Percentiles rank a stretch among this genome's conserved stretches.
Conservation (phyloP, 2,888 invertebrate species). For the Himalopsyche anomala region DNA sequence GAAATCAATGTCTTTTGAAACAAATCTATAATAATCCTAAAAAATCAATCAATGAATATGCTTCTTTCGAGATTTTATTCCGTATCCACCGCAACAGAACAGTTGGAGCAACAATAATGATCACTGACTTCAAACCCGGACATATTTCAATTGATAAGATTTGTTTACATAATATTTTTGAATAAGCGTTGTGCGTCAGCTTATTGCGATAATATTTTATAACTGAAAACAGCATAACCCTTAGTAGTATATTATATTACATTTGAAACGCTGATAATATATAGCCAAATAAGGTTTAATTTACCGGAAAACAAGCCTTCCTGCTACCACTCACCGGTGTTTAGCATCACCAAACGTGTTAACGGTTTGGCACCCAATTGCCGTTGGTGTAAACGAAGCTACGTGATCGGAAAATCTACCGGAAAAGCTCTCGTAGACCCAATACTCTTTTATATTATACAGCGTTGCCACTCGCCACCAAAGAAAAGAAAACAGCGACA, state of each 20-base stretch:
- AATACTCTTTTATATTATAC: not conserved
- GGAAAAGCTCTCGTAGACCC: conserved; percentile 37
- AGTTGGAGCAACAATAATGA: too few species aligned
- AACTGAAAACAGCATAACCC: too few species aligned
- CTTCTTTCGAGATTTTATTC: too few species aligned
- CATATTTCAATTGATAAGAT: too few species aligned
- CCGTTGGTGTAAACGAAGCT: conserved; percentile 60
- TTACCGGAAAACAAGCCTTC: conserved; percentile 10
- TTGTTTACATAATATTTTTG: too few species aligned
- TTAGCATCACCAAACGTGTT: conserved; percentile 45
- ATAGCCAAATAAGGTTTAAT: not conserved
- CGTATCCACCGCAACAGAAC: too few species aligned
- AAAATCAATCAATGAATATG: too few species aligned
- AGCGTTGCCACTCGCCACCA: not conserved
- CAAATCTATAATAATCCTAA: too few species aligned
- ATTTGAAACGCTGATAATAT: not conserved
- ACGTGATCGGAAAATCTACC: conserved; percentile 60
- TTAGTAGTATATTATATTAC: not conserved
- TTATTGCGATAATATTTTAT: too few species aligned
- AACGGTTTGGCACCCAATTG: conserved; percentile 61
- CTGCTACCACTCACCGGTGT: not conserved
- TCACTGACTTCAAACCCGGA: too few species aligned
- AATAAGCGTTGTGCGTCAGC: too few species aligned
- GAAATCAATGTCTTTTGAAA: too few species aligned
- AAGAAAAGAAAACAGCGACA: conserved; percentile 32